Conservation (phyloP, 2,113 vertebrate species). For the Campylorhamphus procurvoides region DNA sequence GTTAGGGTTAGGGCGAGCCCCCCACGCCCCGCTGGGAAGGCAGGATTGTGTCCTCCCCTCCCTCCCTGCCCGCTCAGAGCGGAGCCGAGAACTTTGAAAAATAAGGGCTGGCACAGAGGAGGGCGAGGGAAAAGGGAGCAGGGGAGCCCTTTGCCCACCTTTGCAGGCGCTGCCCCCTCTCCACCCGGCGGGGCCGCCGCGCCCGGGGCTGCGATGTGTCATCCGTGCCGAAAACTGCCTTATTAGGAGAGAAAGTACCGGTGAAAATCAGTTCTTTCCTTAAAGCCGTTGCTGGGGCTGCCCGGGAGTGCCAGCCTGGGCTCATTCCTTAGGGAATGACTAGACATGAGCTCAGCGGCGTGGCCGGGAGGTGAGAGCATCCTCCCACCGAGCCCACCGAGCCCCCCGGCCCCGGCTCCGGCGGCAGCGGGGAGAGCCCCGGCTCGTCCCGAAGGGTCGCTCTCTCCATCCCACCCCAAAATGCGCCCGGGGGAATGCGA, state of each 20-base stretch:
- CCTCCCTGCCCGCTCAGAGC: background rate
- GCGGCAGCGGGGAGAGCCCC: background rate
- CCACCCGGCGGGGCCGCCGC: background rate
- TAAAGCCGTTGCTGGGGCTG: background rate
- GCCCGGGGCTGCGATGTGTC: conserved; percentile 38
- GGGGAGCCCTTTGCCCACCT: background rate
- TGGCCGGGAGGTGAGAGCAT: conserved; percentile 47
- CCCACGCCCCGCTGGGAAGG: rapidly evolving
- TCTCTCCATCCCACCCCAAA: background rate
- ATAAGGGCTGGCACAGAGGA: background rate
- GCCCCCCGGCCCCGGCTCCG: background rate
- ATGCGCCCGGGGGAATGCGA: rapidly evolving
- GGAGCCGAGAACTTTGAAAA: conserved; percentile 12
- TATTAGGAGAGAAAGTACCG: conserved; percentile 63
- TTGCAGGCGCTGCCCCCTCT: background rate
- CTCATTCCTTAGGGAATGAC: conserved; percentile 40
- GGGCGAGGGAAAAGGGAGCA: background rate
- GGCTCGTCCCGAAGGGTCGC: rapidly evolving
- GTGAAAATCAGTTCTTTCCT: conserved; percentile 54
- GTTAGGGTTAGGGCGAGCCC: background rate
- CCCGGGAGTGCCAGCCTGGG: background rate
- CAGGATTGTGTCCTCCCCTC: background rate
- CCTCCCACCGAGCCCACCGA: background rate
- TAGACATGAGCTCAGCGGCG: conserved; percentile 42
- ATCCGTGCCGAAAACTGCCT: conserved; percentile 53